phyloP scores from a whole-genome alignment of 2,888 invertebrate species.

The Watsonalla cultraria region DNA sequence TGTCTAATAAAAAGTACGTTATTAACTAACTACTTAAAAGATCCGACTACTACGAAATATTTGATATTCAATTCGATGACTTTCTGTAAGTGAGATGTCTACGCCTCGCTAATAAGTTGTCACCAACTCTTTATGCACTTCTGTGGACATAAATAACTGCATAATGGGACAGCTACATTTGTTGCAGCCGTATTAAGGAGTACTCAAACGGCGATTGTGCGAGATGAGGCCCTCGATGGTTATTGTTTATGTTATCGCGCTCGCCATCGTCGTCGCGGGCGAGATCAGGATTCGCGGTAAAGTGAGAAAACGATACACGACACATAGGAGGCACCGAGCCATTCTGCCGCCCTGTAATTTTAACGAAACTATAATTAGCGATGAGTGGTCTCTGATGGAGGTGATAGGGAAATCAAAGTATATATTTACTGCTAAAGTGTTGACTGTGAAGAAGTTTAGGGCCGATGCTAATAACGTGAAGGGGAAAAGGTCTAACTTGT shows the following conservation, averaged over 20 bases:
- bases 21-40: conserved; percentile 21
- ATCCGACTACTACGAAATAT: conserved; percentile 39
- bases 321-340: conserved; percentile 62
- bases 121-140: conserved; percentile 53
- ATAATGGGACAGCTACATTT: conserved; percentile 74
- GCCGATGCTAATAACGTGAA: conserved; percentile 31
- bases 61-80: conserved; percentile 52
- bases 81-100: conserved; percentile 68
- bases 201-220: conserved; percentile 52
- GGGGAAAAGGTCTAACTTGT: conserved; percentile 62
- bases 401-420: conserved; percentile 72
- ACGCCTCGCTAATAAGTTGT: conserved; percentile 59
- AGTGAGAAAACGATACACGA: conserved; percentile 66
- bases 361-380: conserved; percentile 72
- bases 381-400: conserved; percentile 72
- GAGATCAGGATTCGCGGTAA: conserved; percentile 70
- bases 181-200: conserved; percentile 52
- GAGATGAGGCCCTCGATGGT: conserved; percentile 62
- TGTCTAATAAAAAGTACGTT: conserved; percentile 31
- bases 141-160: conserved; percentile 62
- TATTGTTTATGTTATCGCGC: conserved; percentile 66
- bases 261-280: conserved; percentile 60
- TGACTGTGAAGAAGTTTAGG: conserved; percentile 64
- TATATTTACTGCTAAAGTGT: conserved; percentile 74
- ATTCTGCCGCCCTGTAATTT: conserved; percentile 67